Evolutionary conservation across 2,113 vertebrate species (phyloP).

Genomic region (Tapirus terrestris): DNA sequence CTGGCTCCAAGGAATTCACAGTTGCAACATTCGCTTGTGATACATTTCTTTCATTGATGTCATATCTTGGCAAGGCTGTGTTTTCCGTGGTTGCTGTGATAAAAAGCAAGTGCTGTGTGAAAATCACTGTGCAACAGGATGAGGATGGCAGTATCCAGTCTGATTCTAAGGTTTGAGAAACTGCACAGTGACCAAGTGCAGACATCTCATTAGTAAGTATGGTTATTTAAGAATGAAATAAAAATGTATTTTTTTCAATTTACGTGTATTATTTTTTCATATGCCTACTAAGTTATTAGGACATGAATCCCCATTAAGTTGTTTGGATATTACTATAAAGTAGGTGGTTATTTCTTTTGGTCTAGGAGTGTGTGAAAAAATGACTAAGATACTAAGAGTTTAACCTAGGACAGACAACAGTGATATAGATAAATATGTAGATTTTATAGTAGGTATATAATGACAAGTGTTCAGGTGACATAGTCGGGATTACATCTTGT

Average conservation of each 20-base stretch:
- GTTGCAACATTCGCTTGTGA: background rate
- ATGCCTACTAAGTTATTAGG: background rate
- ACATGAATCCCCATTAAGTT: background rate
- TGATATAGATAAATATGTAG: background rate
- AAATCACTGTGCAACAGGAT: background rate
- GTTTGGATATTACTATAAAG: background rate
- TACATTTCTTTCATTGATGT: background rate
- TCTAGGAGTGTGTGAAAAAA: background rate
- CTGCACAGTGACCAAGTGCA: background rate
- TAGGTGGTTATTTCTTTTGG: background rate
- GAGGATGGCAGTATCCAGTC: background rate
- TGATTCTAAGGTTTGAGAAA: background rate
- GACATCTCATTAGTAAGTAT: background rate
- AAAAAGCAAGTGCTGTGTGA: background rate
- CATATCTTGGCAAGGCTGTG: background rate
- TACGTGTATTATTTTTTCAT: background rate
- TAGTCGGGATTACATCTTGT: background rate
- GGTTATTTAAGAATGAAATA: background rate
- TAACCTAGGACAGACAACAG: background rate
- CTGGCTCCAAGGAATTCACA: background rate
- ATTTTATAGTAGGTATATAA: background rate
- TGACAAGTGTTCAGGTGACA: constrained; percentile 28
- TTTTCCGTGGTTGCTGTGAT: constrained; percentile 11
- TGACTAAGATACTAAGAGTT: background rate
- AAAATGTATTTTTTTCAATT: background rate